Evolutionary conservation across 2,113 vertebrate genomes (phyloP).

Genomic region (Erythrolamprus reginae): DNA sequence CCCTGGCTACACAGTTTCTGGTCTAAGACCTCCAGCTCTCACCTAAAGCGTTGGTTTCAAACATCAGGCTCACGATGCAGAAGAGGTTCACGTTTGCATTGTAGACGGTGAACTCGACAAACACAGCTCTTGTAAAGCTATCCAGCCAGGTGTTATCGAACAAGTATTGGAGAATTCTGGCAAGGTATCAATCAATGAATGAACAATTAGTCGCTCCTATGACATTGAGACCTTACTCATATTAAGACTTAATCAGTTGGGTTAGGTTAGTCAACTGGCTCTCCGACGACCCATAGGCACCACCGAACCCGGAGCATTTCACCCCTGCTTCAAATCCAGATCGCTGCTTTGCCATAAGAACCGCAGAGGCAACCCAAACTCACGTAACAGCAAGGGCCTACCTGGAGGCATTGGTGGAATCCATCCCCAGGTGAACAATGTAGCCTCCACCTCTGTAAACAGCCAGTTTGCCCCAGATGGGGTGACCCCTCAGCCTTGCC

Average conservation of each 20-base stretch:
- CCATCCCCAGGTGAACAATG: constrained; percentile 76
- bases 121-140: constrained; percentile 82
- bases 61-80: constrained; percentile 81
- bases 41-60: constrained; percentile 88
- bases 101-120: constrained; percentile 93
- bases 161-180: constrained; percentile 82
- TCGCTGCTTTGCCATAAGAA: not conserved
- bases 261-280: too few relatives aligned
- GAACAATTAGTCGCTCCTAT: not conserved
- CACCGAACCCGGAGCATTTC: too few relatives aligned
- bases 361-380: not conserved
- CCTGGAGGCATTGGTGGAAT: constrained; percentile 76
- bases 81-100: constrained; percentile 95
- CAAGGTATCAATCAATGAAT: constrained; percentile 11
- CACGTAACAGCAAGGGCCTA: constrained; percentile 42
- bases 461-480: constrained; percentile 79
- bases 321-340: not conserved
- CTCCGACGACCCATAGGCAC: too few relatives aligned
- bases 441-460: constrained; percentile 90
- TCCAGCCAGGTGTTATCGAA: constrained; percentile 88
- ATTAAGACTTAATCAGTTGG: not conserved
- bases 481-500: constrained; percentile 67
- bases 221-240: not conserved
- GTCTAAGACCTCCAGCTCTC: constrained; percentile 30
- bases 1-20: not conserved